These are phyloP conservation scores for Ips nitidus DNA, from an alignment of 1,140 invertebrate genomes.

Conservation along the genomic window DNA sequence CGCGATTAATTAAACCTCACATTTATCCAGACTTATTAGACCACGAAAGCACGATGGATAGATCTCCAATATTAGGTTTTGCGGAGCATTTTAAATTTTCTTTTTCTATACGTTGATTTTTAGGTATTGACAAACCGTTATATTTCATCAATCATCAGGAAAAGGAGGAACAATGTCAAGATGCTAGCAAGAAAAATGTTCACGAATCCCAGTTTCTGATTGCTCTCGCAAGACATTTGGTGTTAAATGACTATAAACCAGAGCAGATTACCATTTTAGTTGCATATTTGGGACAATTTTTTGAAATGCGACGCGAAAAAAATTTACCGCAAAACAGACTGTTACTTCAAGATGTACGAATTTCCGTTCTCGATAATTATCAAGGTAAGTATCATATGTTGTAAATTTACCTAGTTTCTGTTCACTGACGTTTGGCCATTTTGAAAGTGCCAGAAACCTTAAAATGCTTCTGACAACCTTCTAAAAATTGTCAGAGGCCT, in stretches of 20 bases:
- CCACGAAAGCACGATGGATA: conserved; percentile 57
- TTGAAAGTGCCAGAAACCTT: too few relatives aligned
- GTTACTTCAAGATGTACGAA: conserved; percentile 54
- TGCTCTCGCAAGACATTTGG: conserved; percentile 60
- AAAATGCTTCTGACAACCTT: too few relatives aligned
- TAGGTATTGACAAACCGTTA: conserved; percentile 54
- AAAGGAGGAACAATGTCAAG: conserved; percentile 56
- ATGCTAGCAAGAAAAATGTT: conserved; percentile 61
- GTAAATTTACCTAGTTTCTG: neutral
- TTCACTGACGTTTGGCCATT: neutral
- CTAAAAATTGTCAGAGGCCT: too few relatives aligned
- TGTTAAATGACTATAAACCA: conserved; percentile 60
- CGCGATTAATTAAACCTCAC: conserved; percentile 60
- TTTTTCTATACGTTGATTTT: neutral
- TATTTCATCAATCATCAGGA: conserved; percentile 64
- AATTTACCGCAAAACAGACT: conserved; percentile 43
- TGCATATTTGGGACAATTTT: conserved; percentile 67
- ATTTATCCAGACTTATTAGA: conserved; percentile 63
- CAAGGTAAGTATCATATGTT: conserved; percentile 57
- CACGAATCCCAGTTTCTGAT: conserved; percentile 63
- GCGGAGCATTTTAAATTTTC: neutral
- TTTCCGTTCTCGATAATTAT: conserved; percentile 78
- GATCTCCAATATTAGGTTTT: conserved; percentile 55
- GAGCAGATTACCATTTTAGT: conserved; percentile 67
- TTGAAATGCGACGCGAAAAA: conserved; percentile 56